Conservation (phyloP, 2,797 vertebrate genomes). For the Anabas testudineus region DNA sequence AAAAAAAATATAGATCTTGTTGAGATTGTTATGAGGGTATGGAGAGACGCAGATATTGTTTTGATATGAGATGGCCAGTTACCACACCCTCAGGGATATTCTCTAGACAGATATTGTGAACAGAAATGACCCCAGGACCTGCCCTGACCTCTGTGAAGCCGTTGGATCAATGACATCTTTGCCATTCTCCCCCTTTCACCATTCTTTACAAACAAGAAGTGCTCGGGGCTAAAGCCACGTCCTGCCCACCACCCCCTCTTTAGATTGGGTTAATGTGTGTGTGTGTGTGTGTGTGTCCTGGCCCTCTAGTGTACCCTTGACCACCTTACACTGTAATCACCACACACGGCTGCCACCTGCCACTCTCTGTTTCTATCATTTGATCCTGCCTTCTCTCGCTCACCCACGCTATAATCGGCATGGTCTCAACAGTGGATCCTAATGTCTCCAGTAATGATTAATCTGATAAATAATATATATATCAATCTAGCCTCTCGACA, state of each 20-base stretch:
- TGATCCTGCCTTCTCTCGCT: conserved; percentile 20
- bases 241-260: conserved; percentile 54
- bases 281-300: conserved; percentile 42
- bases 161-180: conserved; percentile 81
- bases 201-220: conserved; percentile 76
- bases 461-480: conserved; percentile 99
- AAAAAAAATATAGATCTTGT: conserved; percentile 4
- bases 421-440: conserved; percentile 89
- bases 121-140: conserved; percentile 87
- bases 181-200: conserved; percentile 44
- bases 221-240: conserved; percentile 72
- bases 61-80: conserved; percentile 75
- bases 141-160: conserved; percentile 77
- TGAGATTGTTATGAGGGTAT: conserved; percentile 33
- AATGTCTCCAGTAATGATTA: conserved; percentile 97
- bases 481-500: conserved; percentile 99
- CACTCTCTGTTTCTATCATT: conserved; percentile 52
- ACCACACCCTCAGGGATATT: conserved; percentile 72
- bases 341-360: conserved; percentile 81
- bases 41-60: conserved; percentile 62
- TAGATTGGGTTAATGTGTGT: conserved; percentile 56
- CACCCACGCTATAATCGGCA: conserved; percentile 73
- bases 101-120: conserved; percentile 82
- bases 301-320: conserved; percentile 79
- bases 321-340: conserved; percentile 83